Base-by-base conservation (phyloP, 2,888 invertebrate genomes). In the Eupeodes latifasciatus region DNA sequence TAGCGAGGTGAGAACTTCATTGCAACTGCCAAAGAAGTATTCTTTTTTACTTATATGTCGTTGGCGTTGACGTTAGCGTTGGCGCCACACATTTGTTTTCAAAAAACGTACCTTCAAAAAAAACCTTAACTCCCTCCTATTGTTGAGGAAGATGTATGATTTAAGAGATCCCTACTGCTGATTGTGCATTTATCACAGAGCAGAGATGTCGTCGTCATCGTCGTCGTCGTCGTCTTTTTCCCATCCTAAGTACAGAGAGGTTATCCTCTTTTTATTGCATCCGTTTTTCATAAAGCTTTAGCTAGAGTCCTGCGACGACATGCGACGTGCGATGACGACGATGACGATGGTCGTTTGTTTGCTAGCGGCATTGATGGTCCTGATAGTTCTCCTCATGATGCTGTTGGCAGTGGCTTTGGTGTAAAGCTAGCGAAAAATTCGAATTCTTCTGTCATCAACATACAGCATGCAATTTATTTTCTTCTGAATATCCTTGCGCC, bases 401-500 rank as follows among this genome's bases (percentile, higher is more conserved):
- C 66, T 82, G 82, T 75, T 82, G 79, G 78, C 75, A 64, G 69
- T 86, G 59, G 79, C 64, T 82, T 82, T 76, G 51, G 61, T 61
- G 61, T 59, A 81, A 86, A 75, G 81, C 72, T 81, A 55, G 62
- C 59, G 67, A 78, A 82, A 82, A 82, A 69, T 62, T 82, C 78
- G 55, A 79, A 79, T 83, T 59, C 75, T 64, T 76, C 86, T 86
- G 83, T 83, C 86, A 86, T 86, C 83, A 83, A 83, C 86, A 79
- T 71, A 27, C 2, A 71, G 79, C 82, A 79, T 86, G 83, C 83
- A 82, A 86, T 86, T 83, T 79, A 79, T 86, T 83, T 79, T 83
- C 74, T 51, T 64, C 47, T 79, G 79, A 83, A 62, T 79, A 86
- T 71, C 82, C 62, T 79, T 78, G 62, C 57, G 27, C 27, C 27